phyloP scores from a whole-genome alignment of 2,113 vertebrate species.

The Phylloscopus trochilus region DNA sequence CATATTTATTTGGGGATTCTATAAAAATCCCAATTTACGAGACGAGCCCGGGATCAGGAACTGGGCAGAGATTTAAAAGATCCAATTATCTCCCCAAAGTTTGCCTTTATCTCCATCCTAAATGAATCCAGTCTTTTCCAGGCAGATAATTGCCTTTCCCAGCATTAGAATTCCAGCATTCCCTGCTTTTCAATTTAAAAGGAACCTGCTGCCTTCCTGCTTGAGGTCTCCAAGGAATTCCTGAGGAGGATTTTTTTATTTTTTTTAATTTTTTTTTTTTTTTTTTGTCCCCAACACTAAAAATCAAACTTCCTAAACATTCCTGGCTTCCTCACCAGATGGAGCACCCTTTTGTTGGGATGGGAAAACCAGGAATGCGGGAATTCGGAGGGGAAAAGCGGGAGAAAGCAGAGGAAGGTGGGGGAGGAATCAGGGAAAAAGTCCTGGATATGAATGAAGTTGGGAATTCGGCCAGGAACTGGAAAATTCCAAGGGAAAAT shows the following conservation, averaged over 20 bases:
- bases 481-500: slow-evolving; percentile 53
- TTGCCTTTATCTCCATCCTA: slow-evolving; percentile 70
- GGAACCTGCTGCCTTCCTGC: background rate
- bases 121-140: slow-evolving; percentile 68
- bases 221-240: background rate
- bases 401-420: background rate
- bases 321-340: background rate
- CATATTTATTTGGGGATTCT: no score
- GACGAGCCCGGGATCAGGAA: slow-evolving; percentile 60
- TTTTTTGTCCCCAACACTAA: background rate
- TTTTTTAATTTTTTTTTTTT: no score
- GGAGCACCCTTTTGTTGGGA: slow-evolving; percentile 15
- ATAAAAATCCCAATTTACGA: no score
- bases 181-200: slow-evolving; percentile 69
- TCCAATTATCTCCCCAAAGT: slow-evolving; percentile 74
- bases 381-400: slow-evolving; percentile 56
- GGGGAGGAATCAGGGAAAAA: slow-evolving; percentile 60
- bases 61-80: slow-evolving; percentile 63
- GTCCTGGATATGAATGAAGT: slow-evolving; percentile 78
- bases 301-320: background rate
- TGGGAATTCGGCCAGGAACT: slow-evolving; percentile 78
- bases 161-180: slow-evolving; percentile 58
- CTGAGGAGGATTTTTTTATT: background rate
- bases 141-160: slow-evolving; percentile 74
- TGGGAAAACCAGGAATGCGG: background rate